These are phyloP conservation scores for Cephus rjabovi DNA, from an alignment of 2,888 invertebrate genomes.

Conservation along the genomic window DNA sequence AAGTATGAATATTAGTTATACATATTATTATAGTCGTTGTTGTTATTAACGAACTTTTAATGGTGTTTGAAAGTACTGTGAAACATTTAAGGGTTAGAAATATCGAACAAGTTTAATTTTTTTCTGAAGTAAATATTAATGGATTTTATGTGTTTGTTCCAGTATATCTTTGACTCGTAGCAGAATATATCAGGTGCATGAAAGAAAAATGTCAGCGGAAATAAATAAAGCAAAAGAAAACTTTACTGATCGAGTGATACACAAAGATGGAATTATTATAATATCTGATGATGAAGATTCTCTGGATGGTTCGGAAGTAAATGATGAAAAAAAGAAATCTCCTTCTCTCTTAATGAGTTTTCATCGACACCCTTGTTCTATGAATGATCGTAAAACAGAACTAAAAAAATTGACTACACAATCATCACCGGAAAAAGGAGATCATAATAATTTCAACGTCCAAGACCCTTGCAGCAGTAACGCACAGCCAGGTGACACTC, in stretches of 20 bases:
- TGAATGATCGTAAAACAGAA: background rate
- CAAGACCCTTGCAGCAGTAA: background rate
- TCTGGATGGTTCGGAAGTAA: background rate
- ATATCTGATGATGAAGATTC: background rate
- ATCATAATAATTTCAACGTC: background rate
- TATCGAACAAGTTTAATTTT: background rate
- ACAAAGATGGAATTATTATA: background rate
- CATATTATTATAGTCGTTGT: background rate
- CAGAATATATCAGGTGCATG: background rate
- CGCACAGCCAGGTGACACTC: background rate
- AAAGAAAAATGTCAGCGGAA: background rate
- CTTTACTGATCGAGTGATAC: background rate
- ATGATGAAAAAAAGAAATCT: background rate
- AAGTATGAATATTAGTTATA: background rate
- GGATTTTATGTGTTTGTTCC: background rate
- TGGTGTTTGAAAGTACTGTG: background rate
- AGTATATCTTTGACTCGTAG: background rate
- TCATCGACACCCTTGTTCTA: background rate
- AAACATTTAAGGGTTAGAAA: background rate
- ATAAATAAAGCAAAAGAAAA: background rate
- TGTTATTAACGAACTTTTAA: background rate
- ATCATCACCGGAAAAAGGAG: background rate
- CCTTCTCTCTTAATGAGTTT: background rate
- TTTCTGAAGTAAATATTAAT: background rate
- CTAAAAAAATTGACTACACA: background rate